Evolutionary conservation across 2,113 vertebrate species (phyloP).

Genomic region (Theristicus caerulescens): DNA sequence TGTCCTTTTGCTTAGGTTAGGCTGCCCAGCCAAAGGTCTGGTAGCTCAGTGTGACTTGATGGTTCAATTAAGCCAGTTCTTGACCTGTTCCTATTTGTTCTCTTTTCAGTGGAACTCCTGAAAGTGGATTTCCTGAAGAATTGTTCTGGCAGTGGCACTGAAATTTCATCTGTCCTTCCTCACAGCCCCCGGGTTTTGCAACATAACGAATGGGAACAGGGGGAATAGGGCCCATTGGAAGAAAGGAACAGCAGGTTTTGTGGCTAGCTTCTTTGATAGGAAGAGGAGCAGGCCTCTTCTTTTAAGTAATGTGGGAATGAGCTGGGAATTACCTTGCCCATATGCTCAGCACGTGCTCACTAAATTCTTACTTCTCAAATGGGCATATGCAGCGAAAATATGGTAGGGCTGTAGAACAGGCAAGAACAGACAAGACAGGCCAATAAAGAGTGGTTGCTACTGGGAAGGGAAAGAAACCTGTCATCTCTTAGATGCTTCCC

Average conservation of each 20-base stretch:
- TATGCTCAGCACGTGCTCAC: neutral
- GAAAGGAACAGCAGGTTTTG: neutral
- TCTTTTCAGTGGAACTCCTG: neutral
- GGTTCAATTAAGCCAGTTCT: neutral
- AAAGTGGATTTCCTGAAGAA: constrained; percentile 1
- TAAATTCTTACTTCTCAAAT: neutral
- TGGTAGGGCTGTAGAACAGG: neutral
- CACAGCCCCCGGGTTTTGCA: neutral
- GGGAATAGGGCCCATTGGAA: neutral
- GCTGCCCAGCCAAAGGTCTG: neutral
- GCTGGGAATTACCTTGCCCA: neutral
- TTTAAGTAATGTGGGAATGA: neutral
- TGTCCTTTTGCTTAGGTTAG: neutral
- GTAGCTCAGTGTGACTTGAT: neutral
- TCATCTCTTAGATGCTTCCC: neutral
- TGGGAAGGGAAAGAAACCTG: neutral
- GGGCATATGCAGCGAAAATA: neutral
- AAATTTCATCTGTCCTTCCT: neutral
- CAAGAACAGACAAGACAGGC: neutral
- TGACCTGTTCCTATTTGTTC: neutral
- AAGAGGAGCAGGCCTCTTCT: neutral
- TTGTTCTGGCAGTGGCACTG: neutral
- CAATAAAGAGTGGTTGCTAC: neutral
- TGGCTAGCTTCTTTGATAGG: neutral
- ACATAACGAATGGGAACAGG: neutral